These are phyloP conservation scores for Neodiprion fabricii DNA, from an alignment of 1,140 invertebrate genomes.

Conservation along the genomic window DNA sequence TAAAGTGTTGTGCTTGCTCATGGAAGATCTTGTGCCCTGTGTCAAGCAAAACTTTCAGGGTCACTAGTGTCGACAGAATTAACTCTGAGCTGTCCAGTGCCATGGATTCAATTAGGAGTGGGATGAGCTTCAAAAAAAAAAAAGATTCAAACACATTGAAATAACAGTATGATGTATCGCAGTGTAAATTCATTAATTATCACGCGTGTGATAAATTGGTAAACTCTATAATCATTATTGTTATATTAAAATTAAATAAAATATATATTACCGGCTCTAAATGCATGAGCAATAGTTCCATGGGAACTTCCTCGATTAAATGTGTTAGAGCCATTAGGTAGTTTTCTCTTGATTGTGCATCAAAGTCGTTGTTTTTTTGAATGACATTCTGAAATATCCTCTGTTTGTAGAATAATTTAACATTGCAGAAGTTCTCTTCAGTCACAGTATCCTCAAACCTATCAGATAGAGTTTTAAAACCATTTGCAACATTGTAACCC, in stretches of 20 bases:
- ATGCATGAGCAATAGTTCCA: slow-evolving; percentile 67
- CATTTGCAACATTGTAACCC: slow-evolving; percentile 39
- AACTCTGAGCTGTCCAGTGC: slow-evolving; percentile 66
- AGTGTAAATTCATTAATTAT: slow-evolving; percentile 20
- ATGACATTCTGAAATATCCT: slow-evolving; percentile 68
- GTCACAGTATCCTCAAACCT: slow-evolving; percentile 45
- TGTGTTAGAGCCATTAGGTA: slow-evolving; percentile 70
- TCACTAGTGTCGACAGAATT: slow-evolving; percentile 65
- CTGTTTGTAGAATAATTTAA: slow-evolving; percentile 66
- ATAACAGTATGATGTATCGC: slow-evolving; percentile 12
- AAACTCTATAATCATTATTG: slow-evolving; percentile 15
- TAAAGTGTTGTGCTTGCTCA: slow-evolving; percentile 68
- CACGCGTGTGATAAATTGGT: not conserved
- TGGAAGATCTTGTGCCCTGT: slow-evolving; percentile 63
- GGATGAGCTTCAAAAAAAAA: slow-evolving; percentile 63
- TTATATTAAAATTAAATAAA: slow-evolving; percentile 22
- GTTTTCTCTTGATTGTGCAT: slow-evolving; percentile 58
- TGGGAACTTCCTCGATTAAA: slow-evolving; percentile 68
- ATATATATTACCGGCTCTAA: slow-evolving; percentile 63
- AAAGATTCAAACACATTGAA: slow-evolving; percentile 11
- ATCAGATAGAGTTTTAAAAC: slow-evolving; percentile 44
- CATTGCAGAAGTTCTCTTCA: slow-evolving; percentile 48
- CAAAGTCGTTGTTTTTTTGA: slow-evolving; percentile 50
- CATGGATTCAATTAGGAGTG: slow-evolving; percentile 71
- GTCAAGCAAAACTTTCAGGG: slow-evolving; percentile 66